Conservation (phyloP, 2,888 invertebrate species). For the Cataglyphis cursor region DNA sequence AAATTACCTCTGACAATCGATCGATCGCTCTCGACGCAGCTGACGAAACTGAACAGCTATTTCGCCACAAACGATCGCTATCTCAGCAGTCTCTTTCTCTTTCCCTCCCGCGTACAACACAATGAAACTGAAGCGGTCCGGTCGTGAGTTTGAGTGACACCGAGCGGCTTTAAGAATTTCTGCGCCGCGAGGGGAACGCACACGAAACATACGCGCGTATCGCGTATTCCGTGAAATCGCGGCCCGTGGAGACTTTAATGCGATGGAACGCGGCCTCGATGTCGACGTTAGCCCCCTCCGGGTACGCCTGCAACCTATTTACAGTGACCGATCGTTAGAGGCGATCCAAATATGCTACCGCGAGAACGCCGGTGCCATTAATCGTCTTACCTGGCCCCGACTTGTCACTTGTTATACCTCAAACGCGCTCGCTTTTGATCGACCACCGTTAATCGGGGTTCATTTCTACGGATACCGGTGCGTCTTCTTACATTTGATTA, state of each 20-base stretch:
- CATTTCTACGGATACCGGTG: background rate
- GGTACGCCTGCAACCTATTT: slow-evolving; percentile 55
- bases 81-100: slow-evolving; percentile 4
- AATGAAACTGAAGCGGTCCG: slow-evolving; percentile 41
- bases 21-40: slow-evolving; percentile 65
- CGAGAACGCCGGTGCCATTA: slow-evolving; percentile 37
- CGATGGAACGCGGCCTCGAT: slow-evolving; percentile 52
- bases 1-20: slow-evolving; percentile 52
- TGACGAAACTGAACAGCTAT: slow-evolving; percentile 72
- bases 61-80: slow-evolving; percentile 72
- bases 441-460: background rate
- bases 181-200: slow-evolving; percentile 28
- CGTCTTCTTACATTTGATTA: background rate
- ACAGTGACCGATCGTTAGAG: slow-evolving; percentile 56
- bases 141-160: slow-evolving; percentile 23
- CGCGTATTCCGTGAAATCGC: slow-evolving; percentile 18
- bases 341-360: slow-evolving; percentile 48
- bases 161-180: slow-evolving; percentile 8
- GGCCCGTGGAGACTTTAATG: slow-evolving; percentile 46
- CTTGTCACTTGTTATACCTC: slow-evolving; percentile 1
- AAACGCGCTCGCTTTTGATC: slow-evolving; percentile 20
- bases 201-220: slow-evolving; percentile 17
- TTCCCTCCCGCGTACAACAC: background rate
- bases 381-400: slow-evolving; percentile 20
- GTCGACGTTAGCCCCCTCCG: slow-evolving; percentile 39